These are phyloP conservation scores for Crossaster papposus DNA, from an alignment of 53 echinoderm and acorn worm genomes.

Conservation along the genomic window DNA sequence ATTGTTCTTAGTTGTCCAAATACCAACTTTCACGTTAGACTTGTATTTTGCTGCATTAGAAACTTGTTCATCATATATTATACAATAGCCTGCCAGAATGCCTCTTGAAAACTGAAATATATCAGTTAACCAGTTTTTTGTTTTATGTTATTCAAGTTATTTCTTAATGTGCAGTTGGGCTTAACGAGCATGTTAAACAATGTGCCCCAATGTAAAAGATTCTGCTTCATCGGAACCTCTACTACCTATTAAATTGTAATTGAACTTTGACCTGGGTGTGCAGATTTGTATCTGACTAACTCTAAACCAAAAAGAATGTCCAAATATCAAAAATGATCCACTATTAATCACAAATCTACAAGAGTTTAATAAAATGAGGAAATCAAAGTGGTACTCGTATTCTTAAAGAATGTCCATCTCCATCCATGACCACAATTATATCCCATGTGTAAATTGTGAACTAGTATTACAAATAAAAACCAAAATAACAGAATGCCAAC, in stretches of 20 bases:
- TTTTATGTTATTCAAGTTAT: not conserved
- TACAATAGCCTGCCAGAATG: not conserved
- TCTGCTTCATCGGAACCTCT: not conserved
- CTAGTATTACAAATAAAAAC: not conserved
- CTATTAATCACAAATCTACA: not conserved
- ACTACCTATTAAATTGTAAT: not conserved
- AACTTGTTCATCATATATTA: too few species aligned
- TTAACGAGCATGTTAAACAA: not conserved
- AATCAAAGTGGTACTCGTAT: not conserved
- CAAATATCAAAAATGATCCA: not conserved
- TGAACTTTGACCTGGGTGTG: not conserved
- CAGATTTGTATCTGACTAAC: not conserved
- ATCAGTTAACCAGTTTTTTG: not conserved
- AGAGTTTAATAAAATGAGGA: not conserved
- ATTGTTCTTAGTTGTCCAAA: too few species aligned
- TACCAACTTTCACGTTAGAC: too few species aligned
- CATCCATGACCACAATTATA: conserved; percentile 6
- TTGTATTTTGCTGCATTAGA: too few species aligned
- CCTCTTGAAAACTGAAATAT: not conserved
- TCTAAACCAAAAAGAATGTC: not conserved
- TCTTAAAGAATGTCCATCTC: not conserved
- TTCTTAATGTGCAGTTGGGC: not conserved
- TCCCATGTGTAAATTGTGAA: conserved; percentile 1
- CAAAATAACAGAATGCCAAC: conserved; percentile 22
- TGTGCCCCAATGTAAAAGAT: not conserved